Evolutionary conservation across 2,888 invertebrate genomes (phyloP).

Genomic region (Slavum lentiscoides): DNA sequence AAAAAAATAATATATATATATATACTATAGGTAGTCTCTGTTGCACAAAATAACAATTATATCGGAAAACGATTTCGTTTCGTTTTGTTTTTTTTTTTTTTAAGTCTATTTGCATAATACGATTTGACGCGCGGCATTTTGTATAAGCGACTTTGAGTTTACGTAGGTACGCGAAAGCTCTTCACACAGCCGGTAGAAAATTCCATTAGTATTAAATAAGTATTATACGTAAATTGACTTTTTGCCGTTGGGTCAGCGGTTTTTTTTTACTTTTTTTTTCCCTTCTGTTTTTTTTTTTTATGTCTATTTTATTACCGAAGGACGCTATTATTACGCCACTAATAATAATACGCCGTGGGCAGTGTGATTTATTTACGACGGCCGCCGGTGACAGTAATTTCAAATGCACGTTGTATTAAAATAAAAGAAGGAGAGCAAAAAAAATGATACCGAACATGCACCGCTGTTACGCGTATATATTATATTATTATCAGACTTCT

Average conservation of each 20-base stretch:
- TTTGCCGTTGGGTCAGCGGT: slow-evolving; percentile 21
- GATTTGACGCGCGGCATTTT: neutral
- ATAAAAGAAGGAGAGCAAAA: neutral
- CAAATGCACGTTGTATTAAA: neutral
- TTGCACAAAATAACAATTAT: slow-evolving; percentile 24
- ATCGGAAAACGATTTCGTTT: slow-evolving; percentile 22
- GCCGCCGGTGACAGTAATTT: neutral
- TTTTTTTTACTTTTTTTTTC: slow-evolving; percentile 25
- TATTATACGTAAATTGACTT: slow-evolving; percentile 43
- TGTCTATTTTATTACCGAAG: slow-evolving; percentile 2
- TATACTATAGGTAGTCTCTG: too few species aligned
- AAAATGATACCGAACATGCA: neutral
- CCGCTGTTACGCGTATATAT: too few species aligned
- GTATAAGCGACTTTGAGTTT: slow-evolving; percentile 1
- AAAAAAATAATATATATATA: too few species aligned
- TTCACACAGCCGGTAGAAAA: slow-evolving; percentile 2
- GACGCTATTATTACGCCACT: neutral
- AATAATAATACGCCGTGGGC: neutral
- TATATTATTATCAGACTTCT: too few species aligned
- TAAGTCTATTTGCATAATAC: slow-evolving; percentile 27
- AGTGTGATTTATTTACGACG: slow-evolving; percentile 32
- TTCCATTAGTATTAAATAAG: slow-evolving; percentile 46
- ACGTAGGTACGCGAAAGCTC: slow-evolving; percentile 8
- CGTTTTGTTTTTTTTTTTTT: neutral
- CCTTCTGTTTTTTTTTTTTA: neutral